Evolutionary conservation across 2,797 vertebrate species (phyloP).

Genomic region (Columba guinea): DNA sequence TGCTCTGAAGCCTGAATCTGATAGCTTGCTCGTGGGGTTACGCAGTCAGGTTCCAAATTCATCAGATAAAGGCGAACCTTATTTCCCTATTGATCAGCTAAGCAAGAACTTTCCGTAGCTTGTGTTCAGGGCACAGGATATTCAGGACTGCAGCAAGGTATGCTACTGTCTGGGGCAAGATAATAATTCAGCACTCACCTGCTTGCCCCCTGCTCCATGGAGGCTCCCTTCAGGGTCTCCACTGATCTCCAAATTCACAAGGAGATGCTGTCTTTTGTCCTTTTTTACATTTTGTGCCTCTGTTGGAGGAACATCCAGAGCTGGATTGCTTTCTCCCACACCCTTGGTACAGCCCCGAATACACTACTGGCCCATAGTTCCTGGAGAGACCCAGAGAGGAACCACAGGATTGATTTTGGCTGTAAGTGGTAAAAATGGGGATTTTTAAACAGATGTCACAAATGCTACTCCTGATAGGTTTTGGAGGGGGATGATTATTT

Average conservation of each 20-base stretch:
- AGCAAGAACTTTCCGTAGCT: not conserved
- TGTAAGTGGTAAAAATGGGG: not conserved
- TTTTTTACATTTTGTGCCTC: not conserved
- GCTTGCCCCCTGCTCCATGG: not conserved
- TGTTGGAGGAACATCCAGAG: not conserved
- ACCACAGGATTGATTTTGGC: not conserved
- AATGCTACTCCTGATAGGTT: not conserved
- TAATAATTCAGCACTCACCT: not conserved
- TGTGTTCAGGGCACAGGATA: not conserved
- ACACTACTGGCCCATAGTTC: not conserved
- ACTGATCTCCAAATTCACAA: not conserved
- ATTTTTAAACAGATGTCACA: not conserved
- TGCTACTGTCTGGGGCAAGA: not conserved
- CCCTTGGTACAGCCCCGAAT: not conserved
- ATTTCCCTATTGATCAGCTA: not conserved
- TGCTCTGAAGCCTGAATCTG: not conserved
- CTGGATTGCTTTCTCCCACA: not conserved
- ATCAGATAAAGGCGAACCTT: not conserved
- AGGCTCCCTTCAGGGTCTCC: not conserved
- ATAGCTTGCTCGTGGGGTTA: not conserved
- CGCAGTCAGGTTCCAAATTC: not conserved
- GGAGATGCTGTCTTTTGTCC: not conserved
- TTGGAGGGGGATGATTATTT: not conserved
- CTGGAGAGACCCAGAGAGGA: not conserved
- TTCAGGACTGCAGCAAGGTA: not conserved